These are phyloP conservation scores for Pseudomugil tenellus DNA, from an alignment of 2,797 vertebrate genomes.

Conservation along the genomic window DNA sequence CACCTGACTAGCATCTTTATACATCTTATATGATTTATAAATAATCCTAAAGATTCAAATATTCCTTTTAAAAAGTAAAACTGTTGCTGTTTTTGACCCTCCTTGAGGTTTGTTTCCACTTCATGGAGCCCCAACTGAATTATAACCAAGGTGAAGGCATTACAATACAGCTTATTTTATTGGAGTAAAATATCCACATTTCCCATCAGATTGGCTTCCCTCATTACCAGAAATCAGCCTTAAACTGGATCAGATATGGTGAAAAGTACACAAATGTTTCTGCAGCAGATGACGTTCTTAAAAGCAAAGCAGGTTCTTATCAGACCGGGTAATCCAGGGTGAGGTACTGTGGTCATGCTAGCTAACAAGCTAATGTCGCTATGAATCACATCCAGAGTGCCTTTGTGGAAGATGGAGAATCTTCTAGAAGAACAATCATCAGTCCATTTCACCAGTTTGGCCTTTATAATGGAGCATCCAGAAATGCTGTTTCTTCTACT, in stretches of 20 bases:
- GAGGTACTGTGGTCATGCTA: accelerated
- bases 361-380: not conserved
- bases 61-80: not conserved
- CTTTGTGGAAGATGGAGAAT: not conserved
- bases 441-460: not conserved
- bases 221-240: too few species aligned
- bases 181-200: too few species aligned
- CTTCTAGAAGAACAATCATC: not conserved
- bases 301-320: not conserved
- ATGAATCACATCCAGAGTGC: slow-evolving; percentile 1
- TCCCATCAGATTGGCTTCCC: not conserved
- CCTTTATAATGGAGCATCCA: not conserved
- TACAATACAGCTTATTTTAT: too few species aligned
- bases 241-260: not conserved
- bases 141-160: too few species aligned
- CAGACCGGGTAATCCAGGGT: slow-evolving; percentile 1
- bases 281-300: not conserved
- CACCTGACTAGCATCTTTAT: not conserved
- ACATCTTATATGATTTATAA: not conserved
- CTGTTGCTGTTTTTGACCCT: too few species aligned
- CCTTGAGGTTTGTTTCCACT: too few species aligned
- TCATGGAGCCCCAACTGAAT: too few species aligned
- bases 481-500: not conserved
- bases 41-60: too few species aligned
- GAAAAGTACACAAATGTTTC: not conserved